Conservation (phyloP, 2,797 vertebrate species). For the Pachyuromys duprasi region DNA sequence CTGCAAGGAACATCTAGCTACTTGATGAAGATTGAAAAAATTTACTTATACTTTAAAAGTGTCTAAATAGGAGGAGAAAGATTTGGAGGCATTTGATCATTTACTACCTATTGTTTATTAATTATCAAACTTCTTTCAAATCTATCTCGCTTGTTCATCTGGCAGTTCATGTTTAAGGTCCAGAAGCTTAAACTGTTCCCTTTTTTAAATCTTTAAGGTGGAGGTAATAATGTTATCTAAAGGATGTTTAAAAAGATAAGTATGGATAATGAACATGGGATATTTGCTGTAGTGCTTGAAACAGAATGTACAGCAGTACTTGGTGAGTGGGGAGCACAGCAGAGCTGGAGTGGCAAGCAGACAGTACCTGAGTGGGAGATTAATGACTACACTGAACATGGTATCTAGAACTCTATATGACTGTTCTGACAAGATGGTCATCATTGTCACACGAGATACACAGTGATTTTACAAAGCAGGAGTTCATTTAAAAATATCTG, state of each 20-base stretch:
- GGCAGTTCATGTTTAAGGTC: not conserved
- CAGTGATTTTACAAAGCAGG: not conserved
- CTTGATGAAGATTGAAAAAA: not conserved
- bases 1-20: not conserved
- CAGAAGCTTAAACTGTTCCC: not conserved
- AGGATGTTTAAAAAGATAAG: not conserved
- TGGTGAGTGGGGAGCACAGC: not conserved
- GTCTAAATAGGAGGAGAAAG: not conserved
- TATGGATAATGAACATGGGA: not conserved
- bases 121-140: not conserved
- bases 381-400: not conserved
- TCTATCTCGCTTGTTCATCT: not conserved
- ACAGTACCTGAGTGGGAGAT: not conserved
- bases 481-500: constrained; percentile 15
- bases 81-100: not conserved
- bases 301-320: not conserved
- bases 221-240: not conserved
- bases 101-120: not conserved
- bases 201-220: constrained; percentile 23
- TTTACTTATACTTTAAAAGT: not conserved
- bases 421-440: not conserved
- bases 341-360: not conserved
- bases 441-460: not conserved
- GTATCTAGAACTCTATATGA: not conserved
- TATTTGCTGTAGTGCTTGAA: not conserved